Percentiles rank a stretch among this genome's conserved stretches.
These are phyloP conservation scores for Acromyrmex echinatior DNA, from an alignment of 1,140 invertebrate genomes.

Conservation along the genomic window DNA sequence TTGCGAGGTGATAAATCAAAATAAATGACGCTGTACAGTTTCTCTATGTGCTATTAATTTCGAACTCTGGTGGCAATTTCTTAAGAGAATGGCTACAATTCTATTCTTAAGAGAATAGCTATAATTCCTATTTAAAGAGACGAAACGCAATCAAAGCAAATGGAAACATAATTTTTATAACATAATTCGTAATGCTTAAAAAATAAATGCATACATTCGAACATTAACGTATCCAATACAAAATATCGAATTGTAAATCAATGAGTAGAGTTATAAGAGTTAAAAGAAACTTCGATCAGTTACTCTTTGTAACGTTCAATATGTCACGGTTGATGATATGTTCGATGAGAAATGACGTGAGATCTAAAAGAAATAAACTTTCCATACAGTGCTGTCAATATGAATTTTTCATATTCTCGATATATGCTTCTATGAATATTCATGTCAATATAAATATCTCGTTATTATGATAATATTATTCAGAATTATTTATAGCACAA, in stretches of 20 bases:
- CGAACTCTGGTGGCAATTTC: too few relatives aligned
- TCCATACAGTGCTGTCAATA: neutral
- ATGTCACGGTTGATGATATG: constrained; percentile 8
- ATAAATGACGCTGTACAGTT: too few relatives aligned
- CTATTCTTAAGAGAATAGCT: too few relatives aligned
- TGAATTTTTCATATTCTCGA: constrained; percentile 9
- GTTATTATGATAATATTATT: neutral
- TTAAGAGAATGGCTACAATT: too few relatives aligned
- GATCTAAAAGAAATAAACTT: constrained; percentile 5
- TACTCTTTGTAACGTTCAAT: constrained; percentile 3
- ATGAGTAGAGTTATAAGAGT: neutral
- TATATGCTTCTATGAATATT: constrained; percentile 11
- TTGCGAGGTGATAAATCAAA: too few relatives aligned
- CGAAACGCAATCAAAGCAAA: too few relatives aligned
- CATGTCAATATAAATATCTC: constrained; percentile 10
- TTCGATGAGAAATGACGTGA: neutral
- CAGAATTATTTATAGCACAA: neutral
- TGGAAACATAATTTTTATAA: neutral
- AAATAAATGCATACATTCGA: neutral
- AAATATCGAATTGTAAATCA: neutral
- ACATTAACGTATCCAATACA: neutral
- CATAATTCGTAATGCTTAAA: neutral
- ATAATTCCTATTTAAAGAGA: too few relatives aligned
- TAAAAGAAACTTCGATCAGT: constrained; percentile 16
- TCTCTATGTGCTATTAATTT: too few relatives aligned